Base-by-base conservation (phyloP, 1,140 invertebrate genomes). In the Chironomus striatipennis region DNA sequence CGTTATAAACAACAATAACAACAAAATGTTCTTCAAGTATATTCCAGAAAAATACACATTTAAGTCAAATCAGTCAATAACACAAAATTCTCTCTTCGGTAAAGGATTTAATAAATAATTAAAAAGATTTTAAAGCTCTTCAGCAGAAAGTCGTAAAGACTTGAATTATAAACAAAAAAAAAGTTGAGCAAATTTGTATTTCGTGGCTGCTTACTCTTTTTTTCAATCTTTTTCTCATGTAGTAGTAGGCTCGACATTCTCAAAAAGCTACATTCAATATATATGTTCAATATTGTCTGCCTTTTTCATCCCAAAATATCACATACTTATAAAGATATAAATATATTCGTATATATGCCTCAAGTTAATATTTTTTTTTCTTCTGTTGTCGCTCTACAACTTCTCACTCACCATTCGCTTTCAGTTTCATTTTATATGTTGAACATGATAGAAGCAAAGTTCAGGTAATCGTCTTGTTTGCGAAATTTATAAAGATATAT, bases 341-440 rank as follows among this genome's bases (percentile, higher is more conserved):
- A 73, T 9, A 18, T 43, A 73, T 18, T n/a, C n/a, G 42, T 18
- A 47, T 18, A 24, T 15, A 73, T 73, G 43, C 18, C 18, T 43
- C n/a, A 73, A 73, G n/a, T 43, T 24, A 73, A 43, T 24, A 43
- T 18, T 43, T 73, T 47, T 18, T 17, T 57, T 57, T 57, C 47
- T 57, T 57, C 47, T 57, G 47, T 57, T 57, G 47, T 57, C 47
- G 47, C 47, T 57, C 47, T 57, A 57, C 47, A 57, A 57, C 47
- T 57, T 73, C 42, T 42, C 43, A 47, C 73, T 42, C 42, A 42
- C 74, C 74, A 67, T 72, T 74, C 74, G 74, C 74, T 74, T 74
- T 74, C 74, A 74, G 74, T 74, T 74, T 74, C 74, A 67, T 70
- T 74, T 70, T 43, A 74, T 42, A 64, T 64, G 65, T 64, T 21